Percentiles rank a stretch among this genome's conserved stretches.
phyloP scores from a whole-genome alignment of 2,113 vertebrate genomes.

The Campylomormyrus numenius region DNA sequence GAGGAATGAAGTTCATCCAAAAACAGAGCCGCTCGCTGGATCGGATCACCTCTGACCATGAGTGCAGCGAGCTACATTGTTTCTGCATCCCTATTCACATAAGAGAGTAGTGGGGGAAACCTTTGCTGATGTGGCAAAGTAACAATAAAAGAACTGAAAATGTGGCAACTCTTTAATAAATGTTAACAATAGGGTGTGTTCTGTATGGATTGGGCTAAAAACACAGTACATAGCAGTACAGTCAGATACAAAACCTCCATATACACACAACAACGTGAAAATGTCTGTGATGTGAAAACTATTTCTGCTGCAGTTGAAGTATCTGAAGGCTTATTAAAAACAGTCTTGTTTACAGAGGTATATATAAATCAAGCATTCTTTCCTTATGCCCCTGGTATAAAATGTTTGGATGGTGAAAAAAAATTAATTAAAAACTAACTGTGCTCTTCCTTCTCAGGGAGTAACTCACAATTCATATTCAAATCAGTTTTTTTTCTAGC shows the following conservation, averaged over 20 bases:
- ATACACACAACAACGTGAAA: neutral
- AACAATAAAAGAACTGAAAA: neutral
- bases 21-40: neutral
- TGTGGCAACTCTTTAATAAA: neutral
- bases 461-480: neutral
- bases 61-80: neutral
- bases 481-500: neutral
- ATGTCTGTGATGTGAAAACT: neutral
- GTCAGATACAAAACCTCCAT: neutral
- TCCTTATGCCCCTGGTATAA: neutral
- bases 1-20: slow-evolving; percentile 15
- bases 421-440: neutral
- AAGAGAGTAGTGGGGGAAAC: neutral
- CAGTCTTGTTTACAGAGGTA: neutral
- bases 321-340: neutral
- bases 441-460: neutral
- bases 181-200: neutral
- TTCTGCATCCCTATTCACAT: neutral
- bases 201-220: neutral
- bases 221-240: neutral
- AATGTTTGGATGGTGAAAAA: neutral
- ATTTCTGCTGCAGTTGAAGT: neutral
- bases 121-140: neutral
- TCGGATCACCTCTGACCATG: neutral
- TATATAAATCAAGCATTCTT: neutral